Evolutionary conservation across 2,888 invertebrate genomes (phyloP), one percentile per base, ranked within the genome.

Genomic region (Belgica antarctica): DNA sequence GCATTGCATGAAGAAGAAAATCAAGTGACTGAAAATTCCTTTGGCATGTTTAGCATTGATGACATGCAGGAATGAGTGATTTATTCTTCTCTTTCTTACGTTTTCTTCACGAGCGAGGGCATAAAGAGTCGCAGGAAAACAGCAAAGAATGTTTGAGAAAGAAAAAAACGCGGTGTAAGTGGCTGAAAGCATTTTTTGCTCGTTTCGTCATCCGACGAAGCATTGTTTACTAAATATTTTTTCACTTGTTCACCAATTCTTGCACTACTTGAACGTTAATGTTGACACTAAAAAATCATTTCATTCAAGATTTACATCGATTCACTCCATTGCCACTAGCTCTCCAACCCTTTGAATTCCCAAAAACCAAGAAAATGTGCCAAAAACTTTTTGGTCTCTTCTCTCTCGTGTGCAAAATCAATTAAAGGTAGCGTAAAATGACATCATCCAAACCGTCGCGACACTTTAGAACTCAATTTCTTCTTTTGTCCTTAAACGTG

Each of bases 401-500:
- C 15, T n/a, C n/a, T 41, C 10, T 41, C 41, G n/a, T 41, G 10
- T 15, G 41, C n/a, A 2, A 41, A 41, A 41, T 41, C 41, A 15
- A 41, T 41, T n/a, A n/a, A 41, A 12, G 41, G 15, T 12, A 34
- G 12, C 34, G 34, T 34, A n/a, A n/a, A n/a, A n/a, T n/a, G n/a
- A n/a, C n/a, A n/a, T n/a, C n/a, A n/a, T n/a, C n/a, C n/a, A n/a
- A n/a, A n/a, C n/a, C n/a, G n/a, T n/a, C n/a, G n/a, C 34, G 41
- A 41, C n/a, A 15, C 4, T 10, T n/a, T 2, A 41, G n/a, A 15
- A 41, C 41, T 41, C 15, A 41, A 41, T 41, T 41, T 31, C 15
- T 41, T 15, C 41, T n/a, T 41, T 41, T 41, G 41, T 41, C 41
- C 41, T 41, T n/a, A 15, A 41, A 41, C 41, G 41, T 41, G 41